These are phyloP conservation scores for Amblyopsis rosae DNA, from an alignment of 2,113 vertebrate species.

Conservation along the genomic window DNA sequence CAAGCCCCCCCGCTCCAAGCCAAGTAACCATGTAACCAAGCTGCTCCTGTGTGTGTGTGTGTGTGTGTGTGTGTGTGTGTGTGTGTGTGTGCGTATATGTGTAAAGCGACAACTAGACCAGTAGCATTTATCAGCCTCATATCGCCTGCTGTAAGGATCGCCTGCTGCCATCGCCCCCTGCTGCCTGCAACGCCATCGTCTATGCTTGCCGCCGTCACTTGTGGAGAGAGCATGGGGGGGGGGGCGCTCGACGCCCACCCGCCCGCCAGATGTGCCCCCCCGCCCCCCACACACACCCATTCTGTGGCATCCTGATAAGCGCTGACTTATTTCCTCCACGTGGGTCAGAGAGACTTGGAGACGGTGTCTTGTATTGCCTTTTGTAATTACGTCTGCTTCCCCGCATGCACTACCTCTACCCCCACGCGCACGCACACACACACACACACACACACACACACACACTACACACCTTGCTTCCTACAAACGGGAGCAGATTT, in stretches of 20 bases:
- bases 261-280: conserved; percentile 24
- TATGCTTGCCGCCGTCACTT: conserved; percentile 36
- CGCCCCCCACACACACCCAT: conserved; percentile 50
- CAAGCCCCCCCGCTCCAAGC: background rate
- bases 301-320: conserved; percentile 68
- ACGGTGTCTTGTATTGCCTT: conserved; percentile 58
- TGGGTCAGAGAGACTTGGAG: conserved; percentile 64
- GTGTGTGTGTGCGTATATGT: background rate
- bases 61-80: background rate
- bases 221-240: conserved; percentile 51
- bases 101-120: conserved; percentile 14
- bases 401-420: conserved; percentile 43
- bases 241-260: background rate
- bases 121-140: conserved; percentile 25
- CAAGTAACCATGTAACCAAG: background rate
- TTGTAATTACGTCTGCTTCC: conserved; percentile 71
- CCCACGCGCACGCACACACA: conserved; percentile 15
- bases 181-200: conserved; percentile 23
- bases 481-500: conserved; percentile 31
- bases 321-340: conserved; percentile 65
- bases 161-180: no score
- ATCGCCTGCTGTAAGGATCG: conserved; percentile 16
- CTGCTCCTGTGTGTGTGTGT: conserved; percentile 7
- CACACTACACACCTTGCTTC: background rate
- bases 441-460: conserved; percentile 4